A percentile compares a stretch with the other conserved stretches of the same genome.
Conservation (phyloP, 2,888 invertebrate genomes). For the Ophraella communa region DNA sequence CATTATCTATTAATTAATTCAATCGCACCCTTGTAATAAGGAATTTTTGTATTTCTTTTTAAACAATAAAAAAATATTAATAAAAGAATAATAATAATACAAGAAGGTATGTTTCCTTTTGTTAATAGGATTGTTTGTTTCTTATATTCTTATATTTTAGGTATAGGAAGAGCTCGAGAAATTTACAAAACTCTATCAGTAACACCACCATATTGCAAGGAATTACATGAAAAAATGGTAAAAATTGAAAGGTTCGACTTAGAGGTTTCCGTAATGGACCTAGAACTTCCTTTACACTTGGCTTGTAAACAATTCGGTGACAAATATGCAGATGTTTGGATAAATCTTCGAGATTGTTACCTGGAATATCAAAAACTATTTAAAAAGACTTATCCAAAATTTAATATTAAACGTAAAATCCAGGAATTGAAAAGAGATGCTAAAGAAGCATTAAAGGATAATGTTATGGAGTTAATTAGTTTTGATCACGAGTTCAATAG, state of each 20-base stretch:
- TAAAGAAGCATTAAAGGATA: conserved; percentile 24
- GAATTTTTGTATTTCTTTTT: too few relatives aligned
- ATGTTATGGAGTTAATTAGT: conserved; percentile 35
- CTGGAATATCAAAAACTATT: conserved; percentile 62
- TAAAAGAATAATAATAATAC: too few relatives aligned
- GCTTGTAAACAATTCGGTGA: conserved; percentile 72
- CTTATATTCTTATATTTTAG: neutral
- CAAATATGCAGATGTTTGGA: conserved; percentile 72
- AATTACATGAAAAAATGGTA: conserved; percentile 56
- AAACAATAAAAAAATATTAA: too few relatives aligned
- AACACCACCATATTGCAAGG: conserved; percentile 49
- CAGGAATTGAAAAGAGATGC: conserved; percentile 32
- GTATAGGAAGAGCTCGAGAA: conserved; percentile 64
- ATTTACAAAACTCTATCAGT: conserved; percentile 66
- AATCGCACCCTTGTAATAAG: too few relatives aligned
- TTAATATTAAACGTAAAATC: conserved; percentile 55
- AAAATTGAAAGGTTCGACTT: conserved; percentile 62
- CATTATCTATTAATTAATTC: too few relatives aligned
- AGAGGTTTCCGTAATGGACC: conserved; percentile 62
- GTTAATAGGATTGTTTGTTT: neutral
- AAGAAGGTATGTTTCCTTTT: conserved; percentile 53
- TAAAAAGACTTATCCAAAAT: conserved; percentile 65
- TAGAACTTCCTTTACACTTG: conserved; percentile 69
- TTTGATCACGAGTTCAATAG: conserved; percentile 36
- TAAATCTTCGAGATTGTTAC: conserved; percentile 68